phyloP scores from a whole-genome alignment of 2,888 invertebrate genomes.

The Thyatira batis region DNA sequence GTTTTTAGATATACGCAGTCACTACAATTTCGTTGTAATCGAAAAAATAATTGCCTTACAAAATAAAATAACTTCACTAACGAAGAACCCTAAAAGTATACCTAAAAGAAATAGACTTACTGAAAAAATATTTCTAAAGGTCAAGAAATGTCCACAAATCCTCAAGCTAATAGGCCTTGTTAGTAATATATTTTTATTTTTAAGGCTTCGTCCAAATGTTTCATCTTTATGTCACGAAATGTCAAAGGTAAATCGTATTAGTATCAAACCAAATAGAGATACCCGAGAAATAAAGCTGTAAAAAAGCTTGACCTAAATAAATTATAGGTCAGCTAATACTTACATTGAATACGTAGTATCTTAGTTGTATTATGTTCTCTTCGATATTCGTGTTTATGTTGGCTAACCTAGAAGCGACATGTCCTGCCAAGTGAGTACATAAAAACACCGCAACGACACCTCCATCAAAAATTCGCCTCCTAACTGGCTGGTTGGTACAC shows the following conservation, averaged over 20 bases:
- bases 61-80: too few relatives aligned
- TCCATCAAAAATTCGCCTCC: constrained; percentile 24
- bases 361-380: background rate
- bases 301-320: too few relatives aligned
- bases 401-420: background rate
- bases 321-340: too few relatives aligned
- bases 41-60: too few relatives aligned
- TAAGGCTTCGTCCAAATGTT: background rate
- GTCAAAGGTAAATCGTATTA: background rate
- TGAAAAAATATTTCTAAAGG: background rate
- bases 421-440: background rate
- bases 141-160: background rate
- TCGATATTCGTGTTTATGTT: background rate
- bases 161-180: background rate
- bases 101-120: background rate
- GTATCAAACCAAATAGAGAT: background rate
- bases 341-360: too few relatives aligned
- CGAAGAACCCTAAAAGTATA: background rate
- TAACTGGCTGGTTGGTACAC: constrained; percentile 9
- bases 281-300: background rate
- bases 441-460: constrained; percentile 29
- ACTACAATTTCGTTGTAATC: too few relatives aligned
- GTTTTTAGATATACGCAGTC: too few relatives aligned
- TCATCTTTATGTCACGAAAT: background rate
- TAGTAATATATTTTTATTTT: background rate